Evolutionary conservation across 2,888 invertebrate genomes (phyloP), one percentile per base, ranked within the genome.

Genomic region (Notocelia uddmanniana): DNA sequence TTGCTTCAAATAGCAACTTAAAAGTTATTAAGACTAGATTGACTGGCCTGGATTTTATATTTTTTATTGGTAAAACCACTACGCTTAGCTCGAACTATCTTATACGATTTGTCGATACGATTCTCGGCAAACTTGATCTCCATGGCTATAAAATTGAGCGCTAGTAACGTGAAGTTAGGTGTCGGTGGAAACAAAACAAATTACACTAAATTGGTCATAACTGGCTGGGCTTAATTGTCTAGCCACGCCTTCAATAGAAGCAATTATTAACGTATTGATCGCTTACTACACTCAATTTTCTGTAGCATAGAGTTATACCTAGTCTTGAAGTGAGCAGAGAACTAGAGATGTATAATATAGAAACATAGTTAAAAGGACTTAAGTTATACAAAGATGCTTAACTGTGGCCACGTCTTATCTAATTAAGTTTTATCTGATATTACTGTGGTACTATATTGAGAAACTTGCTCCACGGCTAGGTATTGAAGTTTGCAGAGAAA

Each of bases 401-500:
- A n/a, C 45, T 45, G 41, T 59, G 34, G 57, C 18, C 34, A 18
- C 19, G 19, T 34, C 57, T 62, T 34, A 19, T 34, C 31, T 19
- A 19, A 26, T 34, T 31, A 19, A 21, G 10, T 21, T 52, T 21
- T n/a, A 54, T 54, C 59, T 21, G 19, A 37, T 57, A 26, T 13
- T 26, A 52, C 18, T 45, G 18, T 64, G 23, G 69, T 69, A 23
- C 23, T 66, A 41, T 18, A 52, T 41, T n/a, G 58, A 31, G 19
- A 41, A 15, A 19, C 37, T 59, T 31, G 10, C 50, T 59, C 31
- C 10, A 52, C 50, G 66, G 54, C 45, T 52, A 34, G 11, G 21
- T 63, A 31, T 63, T 23, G 18, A 41, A 70, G 64, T 71, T 71
- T 80, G 86, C 83, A 79, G 76, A 74, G 87, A 88, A 89, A 89